Conservation (phyloP, 2,888 invertebrate genomes). For the Chironomus tentans region DNA sequence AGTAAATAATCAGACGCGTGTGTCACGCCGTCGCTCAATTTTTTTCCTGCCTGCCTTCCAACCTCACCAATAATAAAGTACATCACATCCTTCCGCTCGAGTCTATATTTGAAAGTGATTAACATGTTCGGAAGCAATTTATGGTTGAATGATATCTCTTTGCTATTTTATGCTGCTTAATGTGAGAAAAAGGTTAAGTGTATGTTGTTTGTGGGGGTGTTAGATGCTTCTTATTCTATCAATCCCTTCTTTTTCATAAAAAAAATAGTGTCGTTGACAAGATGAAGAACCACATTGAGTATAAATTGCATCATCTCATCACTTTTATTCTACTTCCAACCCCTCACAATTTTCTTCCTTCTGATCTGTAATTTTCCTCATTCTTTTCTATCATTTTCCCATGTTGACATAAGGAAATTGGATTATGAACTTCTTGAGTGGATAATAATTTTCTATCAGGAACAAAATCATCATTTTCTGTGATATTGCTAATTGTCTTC, state of each 20-base stretch:
- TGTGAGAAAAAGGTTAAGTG: not conserved
- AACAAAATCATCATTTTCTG: not conserved
- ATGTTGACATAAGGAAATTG: slow-evolving; percentile 1
- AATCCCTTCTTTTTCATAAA: not conserved
- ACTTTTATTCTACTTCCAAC: not conserved
- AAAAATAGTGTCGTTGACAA: slow-evolving; percentile 7
- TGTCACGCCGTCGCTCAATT: slow-evolving; percentile 21
- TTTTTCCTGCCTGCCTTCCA: not conserved
- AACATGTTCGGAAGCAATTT: not conserved
- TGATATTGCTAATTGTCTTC: not conserved
- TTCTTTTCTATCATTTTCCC: not conserved
- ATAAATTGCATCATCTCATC: not conserved
- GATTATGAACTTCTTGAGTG: slow-evolving; percentile 20
- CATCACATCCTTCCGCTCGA: not conserved
- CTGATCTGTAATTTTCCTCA: not conserved
- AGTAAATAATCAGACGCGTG: not conserved
- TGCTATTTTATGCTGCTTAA: not conserved
- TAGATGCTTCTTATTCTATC: not conserved
- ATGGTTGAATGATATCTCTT: not conserved
- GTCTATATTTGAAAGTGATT: slow-evolving; percentile 4
- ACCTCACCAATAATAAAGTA: not conserved
- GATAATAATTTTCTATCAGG: not conserved
- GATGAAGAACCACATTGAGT: not conserved
- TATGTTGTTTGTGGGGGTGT: not conserved
- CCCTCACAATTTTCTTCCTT: not conserved